Evolutionary conservation across 2,113 vertebrate species (phyloP).

Genomic region (Rattus rattus): DNA sequence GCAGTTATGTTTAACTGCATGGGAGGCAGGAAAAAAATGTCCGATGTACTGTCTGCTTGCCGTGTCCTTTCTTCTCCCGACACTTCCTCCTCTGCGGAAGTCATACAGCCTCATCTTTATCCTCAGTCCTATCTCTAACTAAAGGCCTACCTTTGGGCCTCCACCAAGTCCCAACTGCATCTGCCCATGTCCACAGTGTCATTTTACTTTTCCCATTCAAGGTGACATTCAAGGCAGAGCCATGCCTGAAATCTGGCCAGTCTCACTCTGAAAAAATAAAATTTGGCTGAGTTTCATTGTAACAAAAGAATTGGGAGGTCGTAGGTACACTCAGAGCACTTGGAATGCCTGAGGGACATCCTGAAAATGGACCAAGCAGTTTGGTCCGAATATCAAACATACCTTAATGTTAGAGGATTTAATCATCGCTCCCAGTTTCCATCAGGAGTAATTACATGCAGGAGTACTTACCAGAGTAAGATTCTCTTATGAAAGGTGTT

Average conservation of each 20-base stretch:
- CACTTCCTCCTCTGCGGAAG: not conserved
- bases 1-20: not conserved
- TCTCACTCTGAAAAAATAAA: not conserved
- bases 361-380: not conserved
- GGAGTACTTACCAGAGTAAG: not conserved
- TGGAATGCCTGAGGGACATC: not conserved
- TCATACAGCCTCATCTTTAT: not conserved
- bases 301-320: not conserved
- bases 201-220: not conserved
- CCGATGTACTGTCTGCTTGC: not conserved
- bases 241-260: not conserved
- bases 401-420: constrained; percentile 11
- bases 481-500: not conserved
- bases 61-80: not conserved
- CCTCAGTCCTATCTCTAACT: not conserved
- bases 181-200: not conserved
- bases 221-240: not conserved
- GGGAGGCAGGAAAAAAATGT: not conserved
- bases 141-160: not conserved
- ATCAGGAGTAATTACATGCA: not conserved
- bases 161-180: not conserved
- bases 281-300: not conserved
- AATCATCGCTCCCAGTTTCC: not conserved
- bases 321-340: not conserved
- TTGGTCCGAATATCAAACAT: not conserved